Evolutionary conservation across 1,140 invertebrate species (phyloP).

Genomic region (Pseudomyrmex dendroicus): DNA sequence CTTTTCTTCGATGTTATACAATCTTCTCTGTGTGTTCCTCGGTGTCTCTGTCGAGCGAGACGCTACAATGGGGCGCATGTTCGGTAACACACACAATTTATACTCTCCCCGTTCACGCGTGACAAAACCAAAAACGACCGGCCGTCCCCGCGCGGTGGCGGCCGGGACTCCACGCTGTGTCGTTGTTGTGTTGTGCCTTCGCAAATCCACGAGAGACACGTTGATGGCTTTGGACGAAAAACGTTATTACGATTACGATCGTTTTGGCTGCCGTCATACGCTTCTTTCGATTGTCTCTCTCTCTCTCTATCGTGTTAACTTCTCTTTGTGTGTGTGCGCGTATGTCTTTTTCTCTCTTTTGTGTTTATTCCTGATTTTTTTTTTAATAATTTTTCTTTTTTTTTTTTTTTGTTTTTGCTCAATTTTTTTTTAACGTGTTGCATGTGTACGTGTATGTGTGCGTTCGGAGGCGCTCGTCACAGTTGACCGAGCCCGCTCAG

Average conservation of each 20-base stretch:
- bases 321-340: slow-evolving; percentile 39
- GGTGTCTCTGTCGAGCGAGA: slow-evolving; percentile 46
- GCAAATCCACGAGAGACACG: slow-evolving; percentile 41
- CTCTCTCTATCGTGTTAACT: slow-evolving; percentile 45
- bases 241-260: slow-evolving; percentile 46
- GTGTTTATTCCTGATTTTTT: slow-evolving; percentile 52
- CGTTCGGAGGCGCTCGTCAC: slow-evolving; percentile 42
- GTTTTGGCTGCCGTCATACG: slow-evolving; percentile 57
- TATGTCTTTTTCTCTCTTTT: slow-evolving; percentile 3
- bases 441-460: slow-evolving; percentile 58
- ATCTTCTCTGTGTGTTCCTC: slow-evolving; percentile 4
- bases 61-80: slow-evolving; percentile 33
- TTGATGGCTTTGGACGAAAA: slow-evolving; percentile 42
- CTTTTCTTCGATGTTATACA: slow-evolving; percentile 22
- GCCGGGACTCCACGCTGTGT: slow-evolving; percentile 3
- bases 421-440: slow-evolving; percentile 30
- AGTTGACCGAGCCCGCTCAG: slow-evolving; percentile 28
- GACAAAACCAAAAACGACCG: slow-evolving; percentile 1
- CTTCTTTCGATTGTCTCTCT: slow-evolving; percentile 38
- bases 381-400: slow-evolving; percentile 25
- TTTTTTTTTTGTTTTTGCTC: slow-evolving; percentile 36
- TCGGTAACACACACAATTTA: not conserved
- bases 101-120: slow-evolving; percentile 6
- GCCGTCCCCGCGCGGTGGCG: slow-evolving; percentile 9
- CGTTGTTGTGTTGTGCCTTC: slow-evolving; percentile 24